These are phyloP conservation scores for Eonycteris spelaea DNA, from an alignment of 2,113 vertebrate genomes.

Conservation along the genomic window DNA sequence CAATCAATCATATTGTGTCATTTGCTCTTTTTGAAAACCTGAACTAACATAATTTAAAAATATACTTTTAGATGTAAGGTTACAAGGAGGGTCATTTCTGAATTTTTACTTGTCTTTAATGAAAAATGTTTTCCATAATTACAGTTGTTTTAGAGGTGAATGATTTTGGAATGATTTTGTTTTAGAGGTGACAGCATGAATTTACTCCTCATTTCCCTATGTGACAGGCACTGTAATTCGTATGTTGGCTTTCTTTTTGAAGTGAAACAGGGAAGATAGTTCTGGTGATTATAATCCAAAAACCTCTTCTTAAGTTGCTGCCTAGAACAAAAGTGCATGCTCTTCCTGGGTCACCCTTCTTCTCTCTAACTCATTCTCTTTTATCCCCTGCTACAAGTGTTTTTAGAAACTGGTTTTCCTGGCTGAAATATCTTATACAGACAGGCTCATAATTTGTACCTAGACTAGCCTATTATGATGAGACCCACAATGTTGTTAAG, in stretches of 20 bases:
- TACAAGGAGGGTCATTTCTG: background rate
- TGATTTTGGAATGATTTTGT: background rate
- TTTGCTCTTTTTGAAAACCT: background rate
- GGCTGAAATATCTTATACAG: conserved; percentile 16
- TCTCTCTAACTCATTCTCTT: conserved; percentile 22
- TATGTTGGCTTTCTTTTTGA: background rate
- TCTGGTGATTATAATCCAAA: background rate
- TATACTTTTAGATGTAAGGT: background rate
- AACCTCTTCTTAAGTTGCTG: conserved; percentile 51
- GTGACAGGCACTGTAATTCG: background rate
- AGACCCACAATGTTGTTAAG: background rate
- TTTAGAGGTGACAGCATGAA: background rate
- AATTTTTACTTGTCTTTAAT: background rate
- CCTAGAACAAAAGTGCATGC: background rate
- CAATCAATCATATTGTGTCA: background rate
- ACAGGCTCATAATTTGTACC: conserved; percentile 55
- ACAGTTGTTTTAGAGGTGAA: background rate
- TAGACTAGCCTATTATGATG: conserved; percentile 2
- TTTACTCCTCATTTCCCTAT: background rate
- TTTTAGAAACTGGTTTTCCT: conserved; percentile 68
- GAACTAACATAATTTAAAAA: background rate
- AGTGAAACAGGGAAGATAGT: background rate
- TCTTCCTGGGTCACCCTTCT: background rate
- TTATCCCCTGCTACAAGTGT: background rate
- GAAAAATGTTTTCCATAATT: background rate